Conservation (phyloP, 2,888 invertebrate genomes). For the Cotesia congregata region DNA sequence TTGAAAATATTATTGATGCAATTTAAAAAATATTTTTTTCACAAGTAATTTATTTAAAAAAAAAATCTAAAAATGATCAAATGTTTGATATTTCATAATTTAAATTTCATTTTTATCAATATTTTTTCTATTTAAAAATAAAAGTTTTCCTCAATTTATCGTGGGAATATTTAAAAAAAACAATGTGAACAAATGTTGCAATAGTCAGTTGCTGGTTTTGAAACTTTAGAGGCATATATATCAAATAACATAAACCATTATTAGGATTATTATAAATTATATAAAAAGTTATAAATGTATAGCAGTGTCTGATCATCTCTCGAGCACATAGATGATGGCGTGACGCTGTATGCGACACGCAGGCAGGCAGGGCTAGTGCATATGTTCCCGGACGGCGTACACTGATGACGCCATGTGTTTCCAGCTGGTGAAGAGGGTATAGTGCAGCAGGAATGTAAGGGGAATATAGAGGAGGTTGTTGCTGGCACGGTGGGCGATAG, state of each 20-base stretch:
- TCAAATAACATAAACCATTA: not conserved
- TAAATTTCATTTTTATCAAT: too few species aligned
- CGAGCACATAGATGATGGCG: conserved; percentile 3
- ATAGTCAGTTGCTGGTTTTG: too few species aligned
- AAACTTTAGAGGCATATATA: too few species aligned
- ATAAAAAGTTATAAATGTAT: not conserved
- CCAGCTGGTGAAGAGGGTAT: conserved; percentile 54
- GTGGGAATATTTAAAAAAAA: too few species aligned
- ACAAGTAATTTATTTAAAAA: too few species aligned
- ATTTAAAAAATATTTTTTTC: too few species aligned
- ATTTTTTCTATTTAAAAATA: too few species aligned
- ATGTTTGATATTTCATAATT: too few species aligned
- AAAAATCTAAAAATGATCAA: too few species aligned
- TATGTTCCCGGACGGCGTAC: conserved; percentile 49
- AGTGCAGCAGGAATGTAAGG: not conserved
- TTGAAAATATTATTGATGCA: too few species aligned
- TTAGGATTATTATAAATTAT: not conserved
- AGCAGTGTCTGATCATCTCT: conserved; percentile 7
- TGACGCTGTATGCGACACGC: conserved; percentile 22
- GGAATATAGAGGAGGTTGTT: conserved; percentile 44
- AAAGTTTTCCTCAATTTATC: too few species aligned
- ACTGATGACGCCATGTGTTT: conserved; percentile 66
- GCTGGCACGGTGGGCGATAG: conserved; percentile 16
- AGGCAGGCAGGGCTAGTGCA: conserved; percentile 41
- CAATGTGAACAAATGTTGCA: too few species aligned